These are phyloP conservation scores for Drosophila anomelani DNA, from an alignment of 2,888 invertebrate genomes.

Conservation along the genomic window DNA sequence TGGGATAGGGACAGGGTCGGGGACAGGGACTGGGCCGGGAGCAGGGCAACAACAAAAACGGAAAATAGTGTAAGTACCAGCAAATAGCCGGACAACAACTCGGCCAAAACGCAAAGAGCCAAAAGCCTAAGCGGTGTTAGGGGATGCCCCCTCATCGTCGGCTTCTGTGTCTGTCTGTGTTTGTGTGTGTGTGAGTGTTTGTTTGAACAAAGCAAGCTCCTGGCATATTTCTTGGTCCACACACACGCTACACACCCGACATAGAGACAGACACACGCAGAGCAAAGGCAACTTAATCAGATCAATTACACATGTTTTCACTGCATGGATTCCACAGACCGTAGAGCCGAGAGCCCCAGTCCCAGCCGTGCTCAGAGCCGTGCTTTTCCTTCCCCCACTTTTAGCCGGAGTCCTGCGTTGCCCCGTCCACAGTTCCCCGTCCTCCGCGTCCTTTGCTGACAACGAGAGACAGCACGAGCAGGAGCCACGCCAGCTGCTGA, in stretches of 20 bases:
- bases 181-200: conserved; percentile 35
- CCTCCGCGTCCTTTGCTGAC: conserved; percentile 7
- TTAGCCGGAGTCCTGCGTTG: conserved; percentile 1
- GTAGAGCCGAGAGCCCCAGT: conserved; percentile 18
- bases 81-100: conserved; percentile 61
- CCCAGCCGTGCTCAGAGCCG: conserved; percentile 17
- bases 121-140: conserved; percentile 42
- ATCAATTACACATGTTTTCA: conserved; percentile 78
- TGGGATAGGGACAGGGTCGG: background rate
- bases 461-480: conserved; percentile 24
- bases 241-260: conserved; percentile 26
- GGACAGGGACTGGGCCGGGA: conserved; percentile 1
- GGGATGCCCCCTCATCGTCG: background rate
- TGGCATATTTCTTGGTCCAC: conserved; percentile 56
- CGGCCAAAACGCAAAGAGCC: conserved; percentile 35
- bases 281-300: conserved; percentile 75
- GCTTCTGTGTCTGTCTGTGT: background rate
- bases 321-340: conserved; percentile 64
- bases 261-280: conserved; percentile 24
- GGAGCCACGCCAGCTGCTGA: conserved; percentile 42
- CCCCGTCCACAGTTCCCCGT: background rate
- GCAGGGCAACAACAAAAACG: conserved; percentile 21
- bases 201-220: conserved; percentile 51
- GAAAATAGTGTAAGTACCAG: conserved; percentile 48
- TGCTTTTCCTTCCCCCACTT: background rate